Conservation (phyloP, 1,140 invertebrate species). For the Linepithema humile region DNA sequence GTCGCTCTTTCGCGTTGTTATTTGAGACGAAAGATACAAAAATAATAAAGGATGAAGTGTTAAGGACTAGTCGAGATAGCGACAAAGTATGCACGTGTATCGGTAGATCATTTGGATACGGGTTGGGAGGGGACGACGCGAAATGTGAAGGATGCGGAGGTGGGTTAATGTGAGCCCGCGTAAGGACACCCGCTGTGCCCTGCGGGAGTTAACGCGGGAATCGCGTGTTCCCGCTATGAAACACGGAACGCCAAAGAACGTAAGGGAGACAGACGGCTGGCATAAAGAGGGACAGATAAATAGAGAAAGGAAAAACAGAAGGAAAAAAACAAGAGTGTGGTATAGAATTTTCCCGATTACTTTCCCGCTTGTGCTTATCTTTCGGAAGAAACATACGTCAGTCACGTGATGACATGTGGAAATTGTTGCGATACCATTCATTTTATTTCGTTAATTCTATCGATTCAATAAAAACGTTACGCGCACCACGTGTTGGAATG, state of each 20-base stretch:
- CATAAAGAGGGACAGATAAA: constrained; percentile 6
- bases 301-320: constrained; percentile 7
- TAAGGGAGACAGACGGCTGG: constrained; percentile 36
- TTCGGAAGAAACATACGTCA: background rate
- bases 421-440: background rate
- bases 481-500: background rate
- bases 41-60: constrained; percentile 27
- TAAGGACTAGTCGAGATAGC: constrained; percentile 42
- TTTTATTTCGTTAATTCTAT: background rate
- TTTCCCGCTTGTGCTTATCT: background rate
- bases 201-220: constrained; percentile 82
- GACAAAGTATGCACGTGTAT: constrained; percentile 63
- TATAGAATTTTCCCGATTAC: constrained; percentile 57
- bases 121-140: constrained; percentile 12
- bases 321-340: background rate
- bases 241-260: constrained; percentile 67
- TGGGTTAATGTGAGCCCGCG: constrained; percentile 79
- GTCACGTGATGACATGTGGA: background rate
- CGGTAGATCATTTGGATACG: constrained; percentile 55
- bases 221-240: constrained; percentile 78
- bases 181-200: constrained; percentile 80
- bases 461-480: background rate
- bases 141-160: constrained; percentile 63
- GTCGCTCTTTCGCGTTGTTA: background rate
- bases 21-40: background rate